Evolutionary conservation across 1,140 invertebrate genomes (phyloP).

Genomic region (Araneus ventricosus): DNA sequence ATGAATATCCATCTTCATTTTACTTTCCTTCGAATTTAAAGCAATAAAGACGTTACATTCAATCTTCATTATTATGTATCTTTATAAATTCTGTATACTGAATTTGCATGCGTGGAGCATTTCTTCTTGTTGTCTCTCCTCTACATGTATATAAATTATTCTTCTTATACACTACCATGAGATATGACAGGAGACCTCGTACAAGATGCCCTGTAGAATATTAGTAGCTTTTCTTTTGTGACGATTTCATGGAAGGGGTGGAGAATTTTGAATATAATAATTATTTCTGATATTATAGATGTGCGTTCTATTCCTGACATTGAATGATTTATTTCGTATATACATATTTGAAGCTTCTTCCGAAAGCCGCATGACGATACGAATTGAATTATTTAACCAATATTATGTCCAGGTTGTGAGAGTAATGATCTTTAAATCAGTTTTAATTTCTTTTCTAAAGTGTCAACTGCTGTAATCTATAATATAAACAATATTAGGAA

Average conservation of each 20-base stretch:
- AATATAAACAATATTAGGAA: too few species aligned
- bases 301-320: not conserved
- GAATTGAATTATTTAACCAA: too few species aligned
- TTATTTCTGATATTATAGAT: not conserved
- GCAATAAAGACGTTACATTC: constrained; percentile 19
- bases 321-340: not conserved
- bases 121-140: not conserved
- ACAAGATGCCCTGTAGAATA: not conserved
- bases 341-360: not conserved
- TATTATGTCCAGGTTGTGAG: not conserved
- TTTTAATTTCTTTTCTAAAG: not conserved
- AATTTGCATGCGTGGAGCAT: constrained; percentile 21
- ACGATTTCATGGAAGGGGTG: not conserved
- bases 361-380: too few species aligned
- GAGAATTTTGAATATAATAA: not conserved
- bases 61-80: constrained; percentile 1
- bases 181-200: not conserved
- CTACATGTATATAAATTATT: constrained; percentile 20
- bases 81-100: constrained; percentile 32
- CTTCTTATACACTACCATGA: not conserved
- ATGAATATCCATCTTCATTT: constrained; percentile 8
- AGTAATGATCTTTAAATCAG: not conserved
- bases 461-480: too few species aligned
- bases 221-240: constrained; percentile 5
- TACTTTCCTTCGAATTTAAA: constrained; percentile 1